Conservation (phyloP, 2,113 vertebrate species). For the Vidua macroura region DNA sequence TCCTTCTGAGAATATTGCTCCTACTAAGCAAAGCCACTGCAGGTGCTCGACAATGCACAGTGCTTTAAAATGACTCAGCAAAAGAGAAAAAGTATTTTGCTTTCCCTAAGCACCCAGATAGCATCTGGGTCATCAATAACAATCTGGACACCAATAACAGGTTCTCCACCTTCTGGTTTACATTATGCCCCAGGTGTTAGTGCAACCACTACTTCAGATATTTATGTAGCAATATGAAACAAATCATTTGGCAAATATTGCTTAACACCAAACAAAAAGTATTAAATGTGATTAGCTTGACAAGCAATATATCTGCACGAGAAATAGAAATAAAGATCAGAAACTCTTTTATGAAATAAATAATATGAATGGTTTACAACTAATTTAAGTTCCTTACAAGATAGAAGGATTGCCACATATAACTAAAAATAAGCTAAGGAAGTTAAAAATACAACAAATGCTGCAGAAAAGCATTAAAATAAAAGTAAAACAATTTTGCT, state of each 20-base stretch:
- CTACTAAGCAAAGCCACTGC: background rate
- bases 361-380: background rate
- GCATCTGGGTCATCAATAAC: too few species aligned
- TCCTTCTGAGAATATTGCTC: background rate
- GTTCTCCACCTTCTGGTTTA: background rate
- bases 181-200: background rate
- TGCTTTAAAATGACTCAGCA: conserved; percentile 22
- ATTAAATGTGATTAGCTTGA: background rate
- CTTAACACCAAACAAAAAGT: background rate
- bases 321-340: background rate
- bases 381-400: background rate
- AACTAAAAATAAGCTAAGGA: conserved; percentile 14
- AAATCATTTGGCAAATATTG: background rate
- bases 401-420: background rate
- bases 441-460: conserved; percentile 64
- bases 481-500: background rate
- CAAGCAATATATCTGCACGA: background rate
- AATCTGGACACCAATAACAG: background rate
- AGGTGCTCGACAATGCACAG: background rate
- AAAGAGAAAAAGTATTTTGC: background rate
- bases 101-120: background rate
- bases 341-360: background rate
- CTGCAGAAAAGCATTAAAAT: background rate
- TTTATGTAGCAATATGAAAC: background rate
- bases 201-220: background rate